Evolutionary conservation across 2,888 invertebrate species (phyloP).

Genomic region (Mactromeris polynyma): DNA sequence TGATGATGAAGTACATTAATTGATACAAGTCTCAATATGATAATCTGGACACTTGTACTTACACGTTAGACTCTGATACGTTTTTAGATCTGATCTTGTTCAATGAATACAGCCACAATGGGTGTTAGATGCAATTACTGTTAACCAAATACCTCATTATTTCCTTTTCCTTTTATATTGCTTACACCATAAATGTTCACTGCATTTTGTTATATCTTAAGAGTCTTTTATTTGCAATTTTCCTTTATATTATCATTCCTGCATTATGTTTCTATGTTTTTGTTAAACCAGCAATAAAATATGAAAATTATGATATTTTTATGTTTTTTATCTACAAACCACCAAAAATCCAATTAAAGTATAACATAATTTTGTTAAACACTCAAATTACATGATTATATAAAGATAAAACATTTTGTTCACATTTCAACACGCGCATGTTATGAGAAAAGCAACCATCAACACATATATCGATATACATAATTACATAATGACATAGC

Average conservation of each 20-base stretch:
- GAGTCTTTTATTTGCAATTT: slow-evolving; percentile 23
- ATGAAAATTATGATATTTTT: neutral
- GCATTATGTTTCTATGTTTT: slow-evolving; percentile 9
- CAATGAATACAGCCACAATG: neutral
- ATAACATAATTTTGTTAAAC: too few relatives aligned
- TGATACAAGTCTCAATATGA: neutral
- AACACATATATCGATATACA: too few relatives aligned
- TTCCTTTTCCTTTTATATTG: neutral
- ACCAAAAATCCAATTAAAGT: too few relatives aligned
- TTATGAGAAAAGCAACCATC: too few relatives aligned
- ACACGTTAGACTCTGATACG: neutral
- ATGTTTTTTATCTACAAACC: too few relatives aligned
- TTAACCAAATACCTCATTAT: slow-evolving; percentile 22
- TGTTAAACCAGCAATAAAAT: slow-evolving; percentile 6
- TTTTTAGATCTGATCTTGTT: neutral
- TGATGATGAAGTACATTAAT: slow-evolving; percentile 59
- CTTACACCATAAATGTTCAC: slow-evolving; percentile 16
- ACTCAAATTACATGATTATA: too few relatives aligned
- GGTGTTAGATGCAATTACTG: slow-evolving; percentile 11
- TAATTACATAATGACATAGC: too few relatives aligned
- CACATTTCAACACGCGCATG: too few relatives aligned
- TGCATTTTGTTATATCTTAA: slow-evolving; percentile 6
- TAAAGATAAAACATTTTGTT: too few relatives aligned
- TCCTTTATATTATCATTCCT: slow-evolving; percentile 15
- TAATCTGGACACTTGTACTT: neutral